These are phyloP conservation scores for Liodrosophila aerea DNA, from an alignment of 2,888 invertebrate genomes.

Conservation along the genomic window DNA sequence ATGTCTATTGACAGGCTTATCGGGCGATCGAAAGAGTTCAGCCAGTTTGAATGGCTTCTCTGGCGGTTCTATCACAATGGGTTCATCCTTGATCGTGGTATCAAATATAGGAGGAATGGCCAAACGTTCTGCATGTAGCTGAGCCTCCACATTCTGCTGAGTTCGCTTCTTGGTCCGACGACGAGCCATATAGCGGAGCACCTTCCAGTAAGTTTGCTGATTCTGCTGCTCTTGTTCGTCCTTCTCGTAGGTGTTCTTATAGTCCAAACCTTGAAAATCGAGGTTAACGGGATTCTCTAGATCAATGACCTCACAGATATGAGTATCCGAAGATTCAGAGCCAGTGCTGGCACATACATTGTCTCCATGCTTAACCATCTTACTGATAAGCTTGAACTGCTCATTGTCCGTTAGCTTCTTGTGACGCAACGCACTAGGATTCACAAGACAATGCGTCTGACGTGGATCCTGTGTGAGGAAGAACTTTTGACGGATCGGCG, in stretches of 20 bases:
- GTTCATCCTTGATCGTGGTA: conserved; percentile 47
- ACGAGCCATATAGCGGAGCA: conserved; percentile 76
- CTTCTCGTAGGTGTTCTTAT: conserved; percentile 75
- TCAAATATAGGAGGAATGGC: conserved; percentile 60
- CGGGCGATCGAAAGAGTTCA: conserved; percentile 66
- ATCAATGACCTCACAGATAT: conserved; percentile 79
- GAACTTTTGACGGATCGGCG: conserved; percentile 70
- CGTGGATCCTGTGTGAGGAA: conserved; percentile 80
- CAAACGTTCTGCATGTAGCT: conserved; percentile 67
- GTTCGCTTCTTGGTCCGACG: conserved; percentile 62
- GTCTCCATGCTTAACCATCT: conserved; percentile 77
- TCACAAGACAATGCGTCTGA: conserved; percentile 73
- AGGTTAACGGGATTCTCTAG: conserved; percentile 79
- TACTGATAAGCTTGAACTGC: conserved; percentile 61
- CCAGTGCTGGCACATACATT: conserved; percentile 71
- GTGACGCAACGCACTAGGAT: conserved; percentile 70
- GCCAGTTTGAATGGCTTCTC: conserved; percentile 45
- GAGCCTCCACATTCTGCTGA: conserved; percentile 53
- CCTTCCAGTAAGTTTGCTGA: conserved; percentile 72
- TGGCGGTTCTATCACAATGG: background rate
- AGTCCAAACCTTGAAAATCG: conserved; percentile 81
- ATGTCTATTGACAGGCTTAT: conserved; percentile 68
- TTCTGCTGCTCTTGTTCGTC: conserved; percentile 80
- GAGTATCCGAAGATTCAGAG: conserved; percentile 68
- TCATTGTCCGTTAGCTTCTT: conserved; percentile 54